Conservation (phyloP, 2,113 vertebrate genomes). For the Sminthopsis crassicaudata region DNA sequence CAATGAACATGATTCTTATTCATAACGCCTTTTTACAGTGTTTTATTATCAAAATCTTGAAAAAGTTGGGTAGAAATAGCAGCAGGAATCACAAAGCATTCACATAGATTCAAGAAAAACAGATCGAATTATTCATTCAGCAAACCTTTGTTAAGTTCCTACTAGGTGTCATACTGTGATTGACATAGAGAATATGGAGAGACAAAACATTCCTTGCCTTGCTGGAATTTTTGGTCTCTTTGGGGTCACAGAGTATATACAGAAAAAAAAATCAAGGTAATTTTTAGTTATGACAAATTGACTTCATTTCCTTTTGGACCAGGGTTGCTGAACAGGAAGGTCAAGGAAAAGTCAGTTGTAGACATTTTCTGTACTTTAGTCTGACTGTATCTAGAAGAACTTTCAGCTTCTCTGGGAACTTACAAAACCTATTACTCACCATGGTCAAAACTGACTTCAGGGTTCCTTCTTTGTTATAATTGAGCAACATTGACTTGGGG, state of each 20-base stretch:
- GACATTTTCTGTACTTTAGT: background rate
- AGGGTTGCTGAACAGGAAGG: background rate
- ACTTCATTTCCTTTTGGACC: background rate
- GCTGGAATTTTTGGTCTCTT: background rate
- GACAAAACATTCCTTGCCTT: background rate
- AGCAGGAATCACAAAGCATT: background rate
- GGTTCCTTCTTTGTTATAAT: background rate
- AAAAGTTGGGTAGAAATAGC: background rate
- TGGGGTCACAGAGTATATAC: background rate
- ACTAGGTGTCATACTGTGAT: background rate
- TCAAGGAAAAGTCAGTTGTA: background rate
- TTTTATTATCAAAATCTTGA: background rate
- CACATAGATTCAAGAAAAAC: background rate
- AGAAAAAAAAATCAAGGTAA: background rate
- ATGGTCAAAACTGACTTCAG: background rate
- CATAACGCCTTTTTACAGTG: background rate
- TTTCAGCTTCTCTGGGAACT: background rate
- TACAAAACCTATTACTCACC: background rate
- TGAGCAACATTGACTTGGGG: background rate
- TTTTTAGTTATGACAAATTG: background rate
- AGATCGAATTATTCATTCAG: background rate
- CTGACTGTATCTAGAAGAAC: background rate
- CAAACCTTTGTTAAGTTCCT: background rate
- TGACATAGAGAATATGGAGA: background rate
- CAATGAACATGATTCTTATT: background rate